Evolutionary conservation across 2,888 invertebrate genomes (phyloP).

Genomic region (Drosophila helvetica): DNA sequence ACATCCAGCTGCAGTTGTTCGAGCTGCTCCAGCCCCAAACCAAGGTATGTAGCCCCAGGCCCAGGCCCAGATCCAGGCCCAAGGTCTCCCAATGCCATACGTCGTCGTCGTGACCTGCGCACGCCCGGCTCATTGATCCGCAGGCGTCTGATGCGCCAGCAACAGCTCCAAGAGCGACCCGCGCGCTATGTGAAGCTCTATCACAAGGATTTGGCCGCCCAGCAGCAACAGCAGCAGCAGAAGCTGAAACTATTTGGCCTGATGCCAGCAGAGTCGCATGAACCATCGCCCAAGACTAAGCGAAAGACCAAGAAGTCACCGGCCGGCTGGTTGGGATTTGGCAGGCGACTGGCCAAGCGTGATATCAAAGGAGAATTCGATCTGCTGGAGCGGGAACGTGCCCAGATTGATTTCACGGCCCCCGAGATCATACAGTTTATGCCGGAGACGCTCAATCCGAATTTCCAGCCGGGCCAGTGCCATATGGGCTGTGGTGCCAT

Average conservation of each 20-base stretch:
- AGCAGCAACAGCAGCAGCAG: conserved; percentile 40
- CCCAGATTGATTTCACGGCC: conserved; percentile 75
- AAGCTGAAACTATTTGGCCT: conserved; percentile 47
- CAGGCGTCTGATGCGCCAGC: conserved; percentile 62
- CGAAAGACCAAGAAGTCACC: conserved; percentile 62
- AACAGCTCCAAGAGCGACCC: conserved; percentile 63
- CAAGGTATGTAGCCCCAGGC: conserved; percentile 77
- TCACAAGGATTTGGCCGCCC: conserved; percentile 63
- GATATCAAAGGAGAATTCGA: conserved; percentile 83
- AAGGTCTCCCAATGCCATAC: conserved; percentile 60
- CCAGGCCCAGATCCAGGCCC: conserved; percentile 14
- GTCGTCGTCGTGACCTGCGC: conserved; percentile 73
- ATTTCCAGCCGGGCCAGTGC: conserved; percentile 79
- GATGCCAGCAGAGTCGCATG: conserved; percentile 1
- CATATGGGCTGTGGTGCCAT: conserved; percentile 66
- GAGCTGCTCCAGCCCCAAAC: conserved; percentile 49
- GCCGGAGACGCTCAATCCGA: conserved; percentile 81
- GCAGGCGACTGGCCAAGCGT: conserved; percentile 69
- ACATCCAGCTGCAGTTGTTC: conserved; percentile 66
- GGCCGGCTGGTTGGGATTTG: conserved; percentile 34
- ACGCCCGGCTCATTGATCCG: conserved; percentile 56
- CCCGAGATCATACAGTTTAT: conserved; percentile 83
- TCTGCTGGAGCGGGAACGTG: conserved; percentile 76
- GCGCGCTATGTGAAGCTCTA: conserved; percentile 75
- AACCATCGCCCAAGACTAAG: conserved; percentile 40